A percentile compares a stretch with the other conserved stretches of the same genome.
Evolutionary conservation across 2,113 vertebrate species (phyloP).

Genomic region (Ginglymostoma cirratum): DNA sequence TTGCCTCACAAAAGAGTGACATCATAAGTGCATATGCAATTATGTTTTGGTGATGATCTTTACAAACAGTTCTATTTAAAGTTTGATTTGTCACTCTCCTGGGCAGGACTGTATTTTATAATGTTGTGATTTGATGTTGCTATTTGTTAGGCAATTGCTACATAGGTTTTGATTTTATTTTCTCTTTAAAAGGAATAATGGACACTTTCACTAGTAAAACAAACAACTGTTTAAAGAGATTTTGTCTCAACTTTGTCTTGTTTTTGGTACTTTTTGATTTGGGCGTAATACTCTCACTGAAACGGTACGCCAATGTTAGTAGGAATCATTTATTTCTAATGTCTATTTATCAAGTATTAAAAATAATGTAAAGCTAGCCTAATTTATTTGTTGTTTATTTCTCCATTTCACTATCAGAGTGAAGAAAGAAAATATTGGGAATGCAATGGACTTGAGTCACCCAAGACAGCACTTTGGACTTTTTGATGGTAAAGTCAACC

Average conservation of each 20-base stretch:
- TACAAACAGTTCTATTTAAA: not conserved
- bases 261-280: not conserved
- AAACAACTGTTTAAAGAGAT: not conserved
- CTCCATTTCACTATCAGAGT: not conserved
- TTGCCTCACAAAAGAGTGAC: constrained; percentile 7
- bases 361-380: not conserved
- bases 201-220: not conserved
- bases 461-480: not conserved
- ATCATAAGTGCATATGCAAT: not conserved
- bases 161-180: not conserved
- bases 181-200: not conserved
- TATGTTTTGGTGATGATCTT: not conserved
- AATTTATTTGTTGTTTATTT: not conserved
- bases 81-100: not conserved
- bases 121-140: not conserved
- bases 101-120: not conserved
- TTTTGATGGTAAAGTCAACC: not conserved
- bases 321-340: not conserved
- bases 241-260: not conserved
- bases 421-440: not conserved
- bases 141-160: not conserved
- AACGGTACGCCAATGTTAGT: not conserved
- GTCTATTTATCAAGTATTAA: not conserved
- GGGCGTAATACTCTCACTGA: too few species aligned
- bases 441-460: not conserved